Percentiles rank a stretch among this genome's conserved stretches.
These are phyloP conservation scores for Rhinatrema bivittatum DNA, from an alignment of 2,797 vertebrate genomes.

Conservation along the genomic window DNA sequence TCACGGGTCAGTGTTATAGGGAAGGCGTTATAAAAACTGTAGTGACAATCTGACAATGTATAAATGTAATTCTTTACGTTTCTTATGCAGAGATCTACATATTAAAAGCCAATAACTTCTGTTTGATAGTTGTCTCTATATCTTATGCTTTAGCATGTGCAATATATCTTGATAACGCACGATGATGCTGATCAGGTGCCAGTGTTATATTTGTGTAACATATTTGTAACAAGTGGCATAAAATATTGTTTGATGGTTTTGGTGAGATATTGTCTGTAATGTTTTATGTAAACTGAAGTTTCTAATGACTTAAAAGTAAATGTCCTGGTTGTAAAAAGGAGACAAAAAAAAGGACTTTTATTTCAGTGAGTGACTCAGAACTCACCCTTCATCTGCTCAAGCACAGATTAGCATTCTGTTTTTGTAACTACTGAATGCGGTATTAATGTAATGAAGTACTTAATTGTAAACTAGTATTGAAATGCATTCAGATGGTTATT, in stretches of 20 bases:
- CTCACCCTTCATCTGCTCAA: conserved; percentile 43
- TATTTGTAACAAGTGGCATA: conserved; percentile 56
- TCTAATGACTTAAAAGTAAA: conserved; percentile 32
- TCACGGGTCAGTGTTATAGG: conserved; percentile 57
- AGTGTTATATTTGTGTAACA: conserved; percentile 63
- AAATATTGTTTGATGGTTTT: conserved; percentile 49
- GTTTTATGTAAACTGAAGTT: conserved; percentile 49
- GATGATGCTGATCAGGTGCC: conserved; percentile 55
- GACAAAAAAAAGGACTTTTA: conserved; percentile 22
- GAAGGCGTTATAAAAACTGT: conserved; percentile 51
- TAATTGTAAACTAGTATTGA: conserved; percentile 50
- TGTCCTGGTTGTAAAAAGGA: conserved; percentile 32
- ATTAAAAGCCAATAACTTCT: conserved; percentile 48
- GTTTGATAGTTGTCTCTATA: conserved; percentile 53
- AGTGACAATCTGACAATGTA: conserved; percentile 63
- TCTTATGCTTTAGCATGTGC: conserved; percentile 69
- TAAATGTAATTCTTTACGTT: conserved; percentile 46
- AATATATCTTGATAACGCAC: conserved; percentile 63
- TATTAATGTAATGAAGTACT: conserved; percentile 42
- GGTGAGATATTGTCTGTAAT: conserved; percentile 49
- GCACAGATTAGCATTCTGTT: conserved; percentile 59
- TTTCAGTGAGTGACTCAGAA: conserved; percentile 32
- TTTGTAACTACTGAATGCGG: conserved; percentile 63
- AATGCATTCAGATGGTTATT: conserved; percentile 66
- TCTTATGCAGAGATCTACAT: conserved; percentile 52